Evolutionary conservation across 2,113 vertebrate species (phyloP).

Genomic region (Equus przewalskii): DNA sequence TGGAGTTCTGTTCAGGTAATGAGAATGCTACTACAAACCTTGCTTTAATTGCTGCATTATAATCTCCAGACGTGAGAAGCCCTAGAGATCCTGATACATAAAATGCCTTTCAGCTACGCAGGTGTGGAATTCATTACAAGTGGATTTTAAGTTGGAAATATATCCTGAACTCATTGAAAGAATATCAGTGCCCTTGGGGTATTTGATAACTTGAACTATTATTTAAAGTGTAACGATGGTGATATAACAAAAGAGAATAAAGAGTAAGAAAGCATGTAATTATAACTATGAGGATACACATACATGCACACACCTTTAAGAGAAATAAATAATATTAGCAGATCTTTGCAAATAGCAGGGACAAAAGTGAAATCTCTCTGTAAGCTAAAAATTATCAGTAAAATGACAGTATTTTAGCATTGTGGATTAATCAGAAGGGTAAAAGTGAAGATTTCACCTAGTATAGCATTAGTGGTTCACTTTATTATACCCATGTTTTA

Average conservation of each 20-base stretch:
- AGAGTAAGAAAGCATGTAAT: background rate
- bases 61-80: constrained; percentile 81
- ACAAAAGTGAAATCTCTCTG: background rate
- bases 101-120: constrained; percentile 75
- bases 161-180: constrained; percentile 68
- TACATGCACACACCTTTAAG: background rate
- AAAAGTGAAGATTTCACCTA: background rate
- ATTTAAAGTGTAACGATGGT: constrained; percentile 34
- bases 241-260: constrained; percentile 15
- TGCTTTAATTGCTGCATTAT: constrained; percentile 84
- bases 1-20: constrained; percentile 80
- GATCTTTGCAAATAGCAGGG: background rate
- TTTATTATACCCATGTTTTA: background rate
- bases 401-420: background rate
- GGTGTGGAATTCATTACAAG: constrained; percentile 79
- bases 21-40: constrained; percentile 68
- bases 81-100: constrained; percentile 63
- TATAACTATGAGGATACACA: background rate
- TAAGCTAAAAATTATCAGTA: constrained; percentile 6
- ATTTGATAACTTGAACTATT: constrained; percentile 51
- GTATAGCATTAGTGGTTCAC: background rate
- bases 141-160: constrained; percentile 55
- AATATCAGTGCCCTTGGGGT: background rate
- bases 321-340: background rate
- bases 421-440: background rate